phyloP scores from a whole-genome alignment of 2,113 vertebrate genomes.

The Pitta sordida region DNA sequence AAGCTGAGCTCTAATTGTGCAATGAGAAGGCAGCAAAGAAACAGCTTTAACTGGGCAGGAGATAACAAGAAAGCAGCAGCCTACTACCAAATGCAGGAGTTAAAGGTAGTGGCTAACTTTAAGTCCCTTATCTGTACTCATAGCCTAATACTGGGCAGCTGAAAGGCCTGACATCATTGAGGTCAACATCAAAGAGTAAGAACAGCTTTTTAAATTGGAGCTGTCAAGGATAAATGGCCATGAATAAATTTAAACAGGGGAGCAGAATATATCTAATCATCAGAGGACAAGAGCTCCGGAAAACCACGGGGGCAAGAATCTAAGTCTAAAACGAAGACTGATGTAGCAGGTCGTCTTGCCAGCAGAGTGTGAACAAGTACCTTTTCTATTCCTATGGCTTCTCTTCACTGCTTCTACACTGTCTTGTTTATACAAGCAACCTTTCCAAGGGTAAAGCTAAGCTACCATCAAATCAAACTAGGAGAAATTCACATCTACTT shows the following conservation, averaged over 20 bases:
- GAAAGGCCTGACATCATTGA: not conserved
- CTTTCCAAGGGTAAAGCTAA: not conserved
- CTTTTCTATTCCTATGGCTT: not conserved
- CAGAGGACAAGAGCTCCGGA: not conserved
- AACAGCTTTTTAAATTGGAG: not conserved
- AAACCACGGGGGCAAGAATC: not conserved
- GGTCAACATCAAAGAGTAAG: constrained; percentile 23
- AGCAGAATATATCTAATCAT: not conserved
- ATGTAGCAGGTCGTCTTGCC: not conserved
- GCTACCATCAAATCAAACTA: not conserved
- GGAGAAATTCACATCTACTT: not conserved
- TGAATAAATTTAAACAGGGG: constrained; percentile 10
- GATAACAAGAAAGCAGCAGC: not conserved
- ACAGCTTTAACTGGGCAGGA: not conserved
- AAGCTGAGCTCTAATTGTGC: not conserved
- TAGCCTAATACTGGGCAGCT: not conserved
- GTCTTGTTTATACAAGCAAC: not conserved
- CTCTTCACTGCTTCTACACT: not conserved
- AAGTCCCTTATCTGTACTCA: not conserved
- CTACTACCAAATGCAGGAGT: not conserved
- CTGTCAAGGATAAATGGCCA: constrained; percentile 11
- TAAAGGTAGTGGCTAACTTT: not conserved
- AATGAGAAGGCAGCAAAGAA: not conserved
- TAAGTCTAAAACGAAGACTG: not conserved
- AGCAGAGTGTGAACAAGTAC: not conserved